Percentiles rank a stretch among this genome's conserved stretches.
phyloP scores from a whole-genome alignment of 1,140 invertebrate species.

The Probaryconus sp. region DNA sequence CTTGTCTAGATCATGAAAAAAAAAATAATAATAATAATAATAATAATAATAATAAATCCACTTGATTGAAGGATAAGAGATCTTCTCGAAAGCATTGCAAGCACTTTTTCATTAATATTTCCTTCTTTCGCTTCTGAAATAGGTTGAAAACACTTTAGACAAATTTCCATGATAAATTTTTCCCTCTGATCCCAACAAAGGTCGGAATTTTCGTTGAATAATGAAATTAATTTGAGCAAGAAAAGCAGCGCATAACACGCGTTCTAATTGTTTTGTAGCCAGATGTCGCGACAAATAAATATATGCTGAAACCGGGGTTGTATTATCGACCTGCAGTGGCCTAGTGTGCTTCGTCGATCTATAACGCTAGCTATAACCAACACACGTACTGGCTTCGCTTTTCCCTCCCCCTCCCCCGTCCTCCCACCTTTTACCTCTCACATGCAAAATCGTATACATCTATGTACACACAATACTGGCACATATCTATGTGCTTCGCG shows the following conservation, averaged over 20 bases:
- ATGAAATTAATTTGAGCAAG: too few species aligned
- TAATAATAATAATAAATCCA: too few species aligned
- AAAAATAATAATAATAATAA: too few species aligned
- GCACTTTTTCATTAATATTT: too few species aligned
- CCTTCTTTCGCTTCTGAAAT: too few species aligned
- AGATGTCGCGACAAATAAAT: conserved; percentile 60
- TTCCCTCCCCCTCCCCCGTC: conserved; percentile 7
- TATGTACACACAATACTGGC: conserved; percentile 38
- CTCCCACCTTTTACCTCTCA: conserved; percentile 8
- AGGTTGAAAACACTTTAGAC: too few species aligned
- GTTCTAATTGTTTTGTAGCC: conserved; percentile 54
- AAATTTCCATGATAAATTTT: too few species aligned
- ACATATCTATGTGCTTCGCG: conserved; percentile 48
- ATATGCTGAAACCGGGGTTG: conserved; percentile 52
- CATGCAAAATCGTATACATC: conserved; percentile 33
- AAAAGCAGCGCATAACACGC: conserved; percentile 6
- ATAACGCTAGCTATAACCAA: conserved; percentile 54
- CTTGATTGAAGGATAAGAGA: too few species aligned
- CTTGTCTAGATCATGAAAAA: too few species aligned
- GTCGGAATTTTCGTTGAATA: too few species aligned
- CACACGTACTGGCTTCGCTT: conserved; percentile 44
- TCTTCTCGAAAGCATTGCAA: too few species aligned
- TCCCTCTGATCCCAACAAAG: too few species aligned
- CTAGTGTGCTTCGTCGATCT: conserved; percentile 64
- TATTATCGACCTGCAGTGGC: conserved; percentile 65